Evolutionary conservation across 1,140 invertebrate species (phyloP), one percentile per base, ranked within the genome.

Genomic region (Oreohelix idahoensis): DNA sequence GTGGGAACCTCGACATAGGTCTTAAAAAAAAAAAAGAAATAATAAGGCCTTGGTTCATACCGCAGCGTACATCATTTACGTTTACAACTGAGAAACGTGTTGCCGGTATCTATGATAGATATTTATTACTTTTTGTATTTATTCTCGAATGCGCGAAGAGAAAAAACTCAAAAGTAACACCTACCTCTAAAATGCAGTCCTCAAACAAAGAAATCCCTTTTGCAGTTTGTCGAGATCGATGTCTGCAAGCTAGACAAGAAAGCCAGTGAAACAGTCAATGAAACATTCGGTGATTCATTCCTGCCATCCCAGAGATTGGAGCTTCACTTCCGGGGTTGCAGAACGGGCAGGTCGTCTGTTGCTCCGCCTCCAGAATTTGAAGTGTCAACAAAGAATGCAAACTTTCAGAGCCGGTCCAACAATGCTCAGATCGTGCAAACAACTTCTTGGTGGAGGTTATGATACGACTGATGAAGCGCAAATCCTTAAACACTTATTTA

Each of bases 181-280:
- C 17, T 66, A 66, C 63, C 63, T 66, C 20, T 66, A n/a, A 66
- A 66, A 66, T 66, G 63, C 63, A 66, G 29, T 32, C 29, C 29
- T 66, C 63, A 66, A 66, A 66, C 63, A 66, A 66, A 66, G 63
- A 66, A 66, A 66, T 32, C 63, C 63, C 29, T 23, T 66, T 66
- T 23, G 63, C n/a, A 32, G 63, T 66, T 29, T 29, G 63, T 35
- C 63, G 53, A 66, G 63, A 66, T 66, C 63, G 63, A 66, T 66
- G 63, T 32, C n/a, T 2, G 63, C 63, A 66, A 32, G 63, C 63
- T 32, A 66, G 63, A 66, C 63, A 32, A 2, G 53, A 58, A 58
- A 58, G 53, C 53, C 53, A 10, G 53, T 20, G 53, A 66, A 66
- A 66, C 63, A 29, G 63, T 66, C 63, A 66, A 66, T 66, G 63